These are phyloP conservation scores for Alviniconcha strummeri DNA, from an alignment of 2,888 invertebrate genomes.

Conservation along the genomic window DNA sequence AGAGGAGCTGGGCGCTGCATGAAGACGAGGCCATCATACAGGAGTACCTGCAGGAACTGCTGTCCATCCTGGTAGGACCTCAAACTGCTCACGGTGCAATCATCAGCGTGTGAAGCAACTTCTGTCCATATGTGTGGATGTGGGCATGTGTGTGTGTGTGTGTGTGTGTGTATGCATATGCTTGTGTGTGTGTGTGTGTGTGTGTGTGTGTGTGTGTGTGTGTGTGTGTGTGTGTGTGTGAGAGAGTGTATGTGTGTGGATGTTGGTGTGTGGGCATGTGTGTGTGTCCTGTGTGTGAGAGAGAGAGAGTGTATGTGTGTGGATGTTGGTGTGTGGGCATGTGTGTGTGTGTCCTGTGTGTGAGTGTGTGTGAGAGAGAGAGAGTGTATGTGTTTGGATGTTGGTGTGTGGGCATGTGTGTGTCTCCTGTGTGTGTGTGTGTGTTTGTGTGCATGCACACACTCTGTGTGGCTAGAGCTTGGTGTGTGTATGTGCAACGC, in stretches of 20 bases:
- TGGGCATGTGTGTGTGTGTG: neutral
- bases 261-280: too few species aligned
- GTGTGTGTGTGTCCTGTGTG: too few species aligned
- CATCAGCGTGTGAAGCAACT: neutral
- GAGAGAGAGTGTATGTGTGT: too few species aligned
- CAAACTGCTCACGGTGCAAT: neutral
- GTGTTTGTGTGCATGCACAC: too few species aligned
- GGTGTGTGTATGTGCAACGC: too few species aligned
- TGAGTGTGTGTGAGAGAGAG: neutral
- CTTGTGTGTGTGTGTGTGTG: too few species aligned
- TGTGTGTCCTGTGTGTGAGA: too few species aligned
- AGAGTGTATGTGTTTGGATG: neutral
- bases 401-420: neutral
- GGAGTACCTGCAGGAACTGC: slow-evolving; percentile 81
- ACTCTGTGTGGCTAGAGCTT: too few species aligned
- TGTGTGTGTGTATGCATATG: slow-evolving; percentile 14
- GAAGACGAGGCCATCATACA: slow-evolving; percentile 93
- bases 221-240: too few species aligned
- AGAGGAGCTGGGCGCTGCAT: slow-evolving; percentile 95
- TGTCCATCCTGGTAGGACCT: slow-evolving; percentile 71
- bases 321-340: too few species aligned
- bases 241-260: too few species aligned
- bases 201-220: too few species aligned
- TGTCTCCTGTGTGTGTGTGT: neutral
- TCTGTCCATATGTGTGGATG: neutral